These are phyloP conservation scores for Heterodera filipjevi DNA, from an alignment of 2,888 invertebrate species.

Conservation along the genomic window DNA sequence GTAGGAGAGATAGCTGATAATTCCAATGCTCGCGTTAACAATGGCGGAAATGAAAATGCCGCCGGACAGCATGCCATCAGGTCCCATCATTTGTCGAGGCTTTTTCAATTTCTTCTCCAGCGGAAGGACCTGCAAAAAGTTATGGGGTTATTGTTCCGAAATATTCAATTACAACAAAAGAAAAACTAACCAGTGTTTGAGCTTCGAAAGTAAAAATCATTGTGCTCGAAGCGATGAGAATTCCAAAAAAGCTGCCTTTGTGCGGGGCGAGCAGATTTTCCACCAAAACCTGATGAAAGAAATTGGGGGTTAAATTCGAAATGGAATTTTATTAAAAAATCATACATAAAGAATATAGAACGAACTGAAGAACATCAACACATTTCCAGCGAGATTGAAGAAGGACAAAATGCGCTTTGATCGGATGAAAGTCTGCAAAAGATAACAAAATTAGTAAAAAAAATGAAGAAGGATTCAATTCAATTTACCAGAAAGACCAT, in stretches of 20 bases:
- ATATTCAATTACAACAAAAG: constrained; percentile 1
- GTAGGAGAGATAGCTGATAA: constrained; percentile 87
- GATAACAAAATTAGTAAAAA: not conserved
- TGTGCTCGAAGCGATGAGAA: constrained; percentile 50
- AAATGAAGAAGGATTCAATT: not conserved
- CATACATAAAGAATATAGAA: not conserved
- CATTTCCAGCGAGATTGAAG: constrained; percentile 34
- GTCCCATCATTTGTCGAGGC: constrained; percentile 78
- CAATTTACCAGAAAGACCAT: constrained; percentile 28
- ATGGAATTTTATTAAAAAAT: not conserved
- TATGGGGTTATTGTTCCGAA: too few relatives aligned
- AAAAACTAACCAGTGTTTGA: constrained; percentile 47
- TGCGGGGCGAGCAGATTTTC: too few relatives aligned
- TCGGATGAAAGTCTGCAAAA: constrained; percentile 29
- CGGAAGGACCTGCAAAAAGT: constrained; percentile 77
- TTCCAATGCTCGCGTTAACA: constrained; percentile 83
- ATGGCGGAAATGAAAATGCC: constrained; percentile 83
- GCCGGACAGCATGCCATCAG: constrained; percentile 78
- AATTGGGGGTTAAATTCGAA: not conserved
- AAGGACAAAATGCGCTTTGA: constrained; percentile 30
- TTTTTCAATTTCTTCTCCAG: constrained; percentile 88
- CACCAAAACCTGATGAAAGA: constrained; percentile 41
- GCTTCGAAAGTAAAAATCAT: constrained; percentile 57
- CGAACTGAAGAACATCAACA: constrained; percentile 30
- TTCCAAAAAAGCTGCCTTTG: constrained; percentile 40